These are phyloP conservation scores for Chironomus striatipennis DNA, from an alignment of 1,140 invertebrate species.

Conservation along the genomic window DNA sequence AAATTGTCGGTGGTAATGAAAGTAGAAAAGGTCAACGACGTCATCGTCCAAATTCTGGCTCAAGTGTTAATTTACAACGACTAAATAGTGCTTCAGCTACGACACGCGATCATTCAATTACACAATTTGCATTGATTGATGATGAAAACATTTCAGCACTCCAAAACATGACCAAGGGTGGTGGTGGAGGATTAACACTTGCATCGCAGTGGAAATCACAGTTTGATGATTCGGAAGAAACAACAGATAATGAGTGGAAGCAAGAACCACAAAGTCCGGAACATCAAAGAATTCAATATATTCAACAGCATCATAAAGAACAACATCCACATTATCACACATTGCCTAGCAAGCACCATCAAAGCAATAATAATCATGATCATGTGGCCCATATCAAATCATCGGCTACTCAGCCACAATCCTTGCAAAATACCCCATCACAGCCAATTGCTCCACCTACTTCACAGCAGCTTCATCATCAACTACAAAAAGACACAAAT, in stretches of 20 bases:
- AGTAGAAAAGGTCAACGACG: slow-evolving; percentile 29
- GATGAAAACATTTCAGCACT: slow-evolving; percentile 84
- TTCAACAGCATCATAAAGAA: not conserved
- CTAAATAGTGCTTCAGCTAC: slow-evolving; percentile 26
- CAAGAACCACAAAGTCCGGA: slow-evolving; percentile 50
- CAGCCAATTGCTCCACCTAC: not conserved
- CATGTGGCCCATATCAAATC: not conserved
- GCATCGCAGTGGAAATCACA: slow-evolving; percentile 91
- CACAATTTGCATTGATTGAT: slow-evolving; percentile 85
- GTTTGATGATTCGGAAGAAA: slow-evolving; percentile 87
- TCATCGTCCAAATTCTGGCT: slow-evolving; percentile 25
- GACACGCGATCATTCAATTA: slow-evolving; percentile 50
- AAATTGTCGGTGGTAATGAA: slow-evolving; percentile 29
- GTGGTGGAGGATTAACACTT: slow-evolving; percentile 66
- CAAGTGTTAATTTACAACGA: slow-evolving; percentile 9
- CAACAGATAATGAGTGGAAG: slow-evolving; percentile 86
- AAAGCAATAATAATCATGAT: slow-evolving; percentile 18
- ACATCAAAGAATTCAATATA: not conserved
- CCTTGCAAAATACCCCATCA: not conserved
- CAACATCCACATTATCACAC: slow-evolving; percentile 19
- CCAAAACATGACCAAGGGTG: slow-evolving; percentile 70
- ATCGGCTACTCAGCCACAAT: not conserved
- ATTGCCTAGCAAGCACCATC: slow-evolving; percentile 15
- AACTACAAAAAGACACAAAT: slow-evolving; percentile 16
- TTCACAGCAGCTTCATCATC: not conserved